Conservation (phyloP, 2,113 vertebrate species). For the Salvelinus fontinalis region DNA sequence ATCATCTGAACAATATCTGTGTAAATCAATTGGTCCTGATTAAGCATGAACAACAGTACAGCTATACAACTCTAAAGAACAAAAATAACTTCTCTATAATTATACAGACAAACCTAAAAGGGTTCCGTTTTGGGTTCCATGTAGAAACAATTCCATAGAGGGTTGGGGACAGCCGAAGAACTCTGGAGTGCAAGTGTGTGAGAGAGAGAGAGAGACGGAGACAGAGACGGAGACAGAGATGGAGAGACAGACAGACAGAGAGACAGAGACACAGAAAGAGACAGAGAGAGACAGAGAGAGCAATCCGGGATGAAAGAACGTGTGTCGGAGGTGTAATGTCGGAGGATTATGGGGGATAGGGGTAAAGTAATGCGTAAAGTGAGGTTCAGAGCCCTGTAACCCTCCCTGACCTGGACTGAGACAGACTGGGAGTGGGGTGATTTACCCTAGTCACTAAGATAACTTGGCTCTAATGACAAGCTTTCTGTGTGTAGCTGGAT, state of each 20-base stretch:
- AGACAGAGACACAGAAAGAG: constrained; percentile 2
- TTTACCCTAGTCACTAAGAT: constrained; percentile 41
- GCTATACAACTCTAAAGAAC: not conserved
- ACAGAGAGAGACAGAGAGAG: constrained; percentile 11
- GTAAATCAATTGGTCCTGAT: too few species aligned
- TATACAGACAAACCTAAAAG: too few species aligned
- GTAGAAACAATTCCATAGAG: too few species aligned
- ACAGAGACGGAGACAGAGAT: constrained; percentile 18
- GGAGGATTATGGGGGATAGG: constrained; percentile 54
- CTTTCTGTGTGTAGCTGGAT: constrained; percentile 2
- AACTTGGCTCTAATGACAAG: constrained; percentile 32
- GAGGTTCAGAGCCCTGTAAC: constrained; percentile 47
- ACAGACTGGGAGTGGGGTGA: constrained; percentile 27
- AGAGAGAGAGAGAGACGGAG: constrained; percentile 17
- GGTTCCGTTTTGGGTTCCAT: too few species aligned
- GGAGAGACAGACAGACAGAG: not conserved
- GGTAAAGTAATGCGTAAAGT: constrained; percentile 30
- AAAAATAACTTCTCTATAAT: not conserved
- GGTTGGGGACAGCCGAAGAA: too few species aligned
- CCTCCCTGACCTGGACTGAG: constrained; percentile 16
- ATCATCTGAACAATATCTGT: too few species aligned
- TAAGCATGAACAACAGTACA: too few species aligned
- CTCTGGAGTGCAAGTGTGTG: too few species aligned
- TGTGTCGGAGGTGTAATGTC: constrained; percentile 48
- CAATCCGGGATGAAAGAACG: constrained; percentile 63